Base-by-base conservation (phyloP, 2,888 invertebrate genomes). In the Hypolimnas misippus region DNA sequence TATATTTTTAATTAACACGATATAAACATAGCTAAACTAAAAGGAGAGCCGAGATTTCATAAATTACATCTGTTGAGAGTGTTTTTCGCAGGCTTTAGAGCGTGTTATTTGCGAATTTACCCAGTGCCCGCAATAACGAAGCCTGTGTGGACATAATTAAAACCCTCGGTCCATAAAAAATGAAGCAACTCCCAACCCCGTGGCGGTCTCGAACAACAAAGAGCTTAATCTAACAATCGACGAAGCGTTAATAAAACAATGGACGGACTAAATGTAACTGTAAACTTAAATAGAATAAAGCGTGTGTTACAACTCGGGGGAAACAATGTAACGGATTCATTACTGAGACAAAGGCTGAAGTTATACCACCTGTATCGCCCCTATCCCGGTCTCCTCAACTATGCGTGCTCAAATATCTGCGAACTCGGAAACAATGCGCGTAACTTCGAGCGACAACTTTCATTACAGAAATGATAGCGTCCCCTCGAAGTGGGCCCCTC, bases 321-420 rank as follows among this genome's bases (percentile, higher is more conserved):
- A 66, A 76, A 75, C 73, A 72, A 73, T 73, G 72, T 73, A 70
- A 52, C 62, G 66, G 70, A 73, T 74, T 71, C 71, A 73, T 73
- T 73, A 70, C 65, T 54, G 62, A 69, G 69, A 73, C 75, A 76
- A 74, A 75, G 74, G 74, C 64, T 46, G 56, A 75, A 75, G 68
- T 76, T 74, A 49, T 56, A 55, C 71, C 70, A 72, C 72, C 74
- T 71, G 73, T 57, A 49, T 46, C 19, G 63, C 67, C 55, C 62
- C 68, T 67, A 70, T 65, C 62, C 44, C 44, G 44, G 44, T 3
- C 19, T 44, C 44, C 60, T 7, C 62, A 74, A 73, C 71, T 74
- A 74, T 70, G 67, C 62, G 67, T 64, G 57, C 68, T 65, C 49
- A 66, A 61, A 64, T 68, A 61, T 66, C 54, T 59, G 52, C 59